Conservation (phyloP, 2,797 vertebrate species). For the Todus mexicanus region DNA sequence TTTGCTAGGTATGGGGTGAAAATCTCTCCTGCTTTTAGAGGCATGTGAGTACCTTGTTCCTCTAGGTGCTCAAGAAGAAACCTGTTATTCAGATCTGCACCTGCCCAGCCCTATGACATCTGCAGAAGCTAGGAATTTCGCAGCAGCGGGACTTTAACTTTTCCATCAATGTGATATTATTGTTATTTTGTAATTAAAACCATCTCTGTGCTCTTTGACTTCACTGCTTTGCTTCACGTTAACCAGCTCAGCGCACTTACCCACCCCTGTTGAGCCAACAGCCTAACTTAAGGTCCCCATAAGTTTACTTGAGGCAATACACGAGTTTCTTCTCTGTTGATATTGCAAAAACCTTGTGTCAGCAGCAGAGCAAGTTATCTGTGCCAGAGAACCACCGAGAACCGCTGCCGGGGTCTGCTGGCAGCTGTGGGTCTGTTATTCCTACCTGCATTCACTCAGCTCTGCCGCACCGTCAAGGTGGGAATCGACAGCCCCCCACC, state of each 20-base stretch:
- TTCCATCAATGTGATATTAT: not conserved
- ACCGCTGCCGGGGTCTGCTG: not conserved
- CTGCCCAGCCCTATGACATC: not conserved
- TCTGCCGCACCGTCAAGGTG: accelerated
- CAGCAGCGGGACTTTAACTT: not conserved
- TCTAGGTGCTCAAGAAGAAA: not conserved
- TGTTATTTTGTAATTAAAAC: not conserved
- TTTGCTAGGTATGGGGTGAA: not conserved
- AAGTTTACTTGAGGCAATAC: not conserved
- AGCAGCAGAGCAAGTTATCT: not conserved
- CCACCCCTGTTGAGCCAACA: not conserved
- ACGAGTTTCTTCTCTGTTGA: not conserved
- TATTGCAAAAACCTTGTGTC: not conserved
- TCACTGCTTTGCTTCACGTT: not conserved
- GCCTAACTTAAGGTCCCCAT: not conserved
- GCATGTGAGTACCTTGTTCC: not conserved
- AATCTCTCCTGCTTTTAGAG: not conserved
- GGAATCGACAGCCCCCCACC: not conserved
- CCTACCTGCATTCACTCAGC: not conserved
- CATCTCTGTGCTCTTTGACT: not conserved
- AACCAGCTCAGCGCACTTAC: not conserved
- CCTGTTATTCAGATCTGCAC: not conserved
- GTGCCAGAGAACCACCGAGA: not conserved
- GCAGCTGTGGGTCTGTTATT: not conserved
- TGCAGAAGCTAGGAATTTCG: not conserved